phyloP scores from a whole-genome alignment of 2,797 vertebrate species.

The Buceros bicornis region DNA sequence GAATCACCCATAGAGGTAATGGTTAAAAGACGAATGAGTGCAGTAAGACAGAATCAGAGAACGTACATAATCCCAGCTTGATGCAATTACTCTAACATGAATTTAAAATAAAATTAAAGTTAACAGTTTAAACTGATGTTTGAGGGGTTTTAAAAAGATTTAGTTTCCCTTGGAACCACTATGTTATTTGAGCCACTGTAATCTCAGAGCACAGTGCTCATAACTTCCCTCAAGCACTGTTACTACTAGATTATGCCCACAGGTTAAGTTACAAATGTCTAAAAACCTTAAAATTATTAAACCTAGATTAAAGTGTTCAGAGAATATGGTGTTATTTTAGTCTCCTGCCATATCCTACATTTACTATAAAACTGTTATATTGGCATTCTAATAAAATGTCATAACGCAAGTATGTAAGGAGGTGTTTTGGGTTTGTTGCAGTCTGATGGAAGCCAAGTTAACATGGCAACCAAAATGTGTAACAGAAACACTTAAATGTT shows the following conservation, averaged over 20 bases:
- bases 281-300: slow-evolving; percentile 84
- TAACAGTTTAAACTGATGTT: slow-evolving; percentile 86
- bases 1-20: slow-evolving; percentile 45
- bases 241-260: slow-evolving; percentile 83
- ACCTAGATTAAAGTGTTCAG: slow-evolving; percentile 83
- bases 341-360: slow-evolving; percentile 83
- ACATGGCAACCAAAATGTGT: slow-evolving; percentile 83
- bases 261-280: slow-evolving; percentile 83
- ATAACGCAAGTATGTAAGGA: slow-evolving; percentile 86
- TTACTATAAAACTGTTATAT: slow-evolving; percentile 83
- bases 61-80: slow-evolving; percentile 81
- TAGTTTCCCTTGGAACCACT: slow-evolving; percentile 84
- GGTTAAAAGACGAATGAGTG: slow-evolving; percentile 73
- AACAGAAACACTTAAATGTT: slow-evolving; percentile 82
- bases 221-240: slow-evolving; percentile 80
- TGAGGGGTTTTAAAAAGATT: slow-evolving; percentile 84
- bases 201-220: slow-evolving; percentile 76
- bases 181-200: slow-evolving; percentile 83
- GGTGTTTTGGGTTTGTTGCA: slow-evolving; percentile 86
- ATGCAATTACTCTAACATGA: slow-evolving; percentile 84
- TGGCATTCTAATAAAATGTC: slow-evolving; percentile 86
- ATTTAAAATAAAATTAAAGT: slow-evolving; percentile 87
- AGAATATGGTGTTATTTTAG: slow-evolving; percentile 85
- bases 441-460: slow-evolving; percentile 80
- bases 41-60: slow-evolving; percentile 53